Evolutionary conservation across 2,888 invertebrate genomes (phyloP), one percentile per base, ranked within the genome.

Genomic region (Aradus depressus): DNA sequence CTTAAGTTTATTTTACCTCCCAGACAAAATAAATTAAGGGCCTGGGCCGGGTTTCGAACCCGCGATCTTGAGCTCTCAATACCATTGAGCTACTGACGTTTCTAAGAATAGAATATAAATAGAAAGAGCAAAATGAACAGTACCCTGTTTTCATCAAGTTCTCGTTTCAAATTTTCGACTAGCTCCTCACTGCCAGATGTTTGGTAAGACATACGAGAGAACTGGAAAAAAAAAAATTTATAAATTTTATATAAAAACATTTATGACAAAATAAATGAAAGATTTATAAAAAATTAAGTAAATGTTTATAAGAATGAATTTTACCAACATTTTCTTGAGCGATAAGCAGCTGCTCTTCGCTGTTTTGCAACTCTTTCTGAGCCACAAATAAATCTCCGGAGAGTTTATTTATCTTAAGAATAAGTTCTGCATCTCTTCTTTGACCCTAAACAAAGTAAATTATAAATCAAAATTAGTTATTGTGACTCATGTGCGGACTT

Each of bases 351-450:
- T 66, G 65, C 70, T 79, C 75, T 69, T 76, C 63, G 65, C 75
- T 58, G 67, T 69, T 67, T 67, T 72, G 52, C 68, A 71, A 68
- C 72, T 79, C 65, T 71, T 76, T 66, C 65, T 70, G 67, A 1
- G 73, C 64, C 28, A 79, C 69, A 57, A 80, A 64, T 54, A 80
- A 65, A 58, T 76, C 74, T 59, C 77, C 75, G 62, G 81, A 79
- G 41, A 81, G 64, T 51, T 74, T 67, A 65, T 81, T 81, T 41
- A 81, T 73, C 63, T 74, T 82, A 0, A 77, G 78, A 50, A 88
- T 75, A 25, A 87, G 71, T 45, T 76, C 75, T 42, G 77, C 74
- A 63, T 85, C 85, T 61, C 80, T 76, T 57, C 80, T 75, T 61
- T 74, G 78, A 63, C 81, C 84, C 67, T 65, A 55, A 4, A 61